Base-by-base conservation (phyloP, 1,140 invertebrate species). In the Lutraria rhynchaena region DNA sequence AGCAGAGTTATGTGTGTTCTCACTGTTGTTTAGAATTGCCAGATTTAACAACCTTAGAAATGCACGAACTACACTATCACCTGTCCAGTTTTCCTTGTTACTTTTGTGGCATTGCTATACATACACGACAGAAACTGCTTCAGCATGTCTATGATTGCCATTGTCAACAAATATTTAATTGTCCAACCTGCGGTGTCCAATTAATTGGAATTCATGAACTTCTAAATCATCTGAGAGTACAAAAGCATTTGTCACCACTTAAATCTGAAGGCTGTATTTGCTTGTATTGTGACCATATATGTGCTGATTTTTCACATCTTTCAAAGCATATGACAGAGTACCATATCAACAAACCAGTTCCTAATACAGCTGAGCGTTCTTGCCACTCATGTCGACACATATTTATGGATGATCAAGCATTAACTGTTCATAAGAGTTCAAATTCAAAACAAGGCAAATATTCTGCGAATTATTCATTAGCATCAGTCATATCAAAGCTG, bases 61-160 rank as follows among this genome's bases (percentile, higher is more conserved):
- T 29, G n/a, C 73, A 75, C 63, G 73, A 75, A 22, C 2, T 49
- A 13, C n/a, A 19, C 15, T 2, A 44, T 22, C 73, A 75, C 44
- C 41, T 75, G 17, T 49, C 35, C 15, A 44, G 63, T 22, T 49
- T 29, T 5, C 73, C 55, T 1, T 75, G 73, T 44, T 75, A 44
- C 44, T 75, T 75, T 33, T 75, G 73, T 75, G 73, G 73, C 7
- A n/a, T 49, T 9, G 41, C 57, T 37, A 7, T 57, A 15, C 24
- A 55, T 22, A 29, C 37, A 41, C 37, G 15, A 15, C 5, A 7
- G 5, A 15, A 41, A 41, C 15, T 41, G 15, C 5, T 41, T 41
- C 5, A 41, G 15, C 37, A 41, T 41, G 15, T 41, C 37, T 7
- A 7, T 41, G 37, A 7, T 41, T 5, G 15, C 15, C 37, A 41